Conservation (phyloP, 1,140 invertebrate species). For the Zaprionus africanus region DNA sequence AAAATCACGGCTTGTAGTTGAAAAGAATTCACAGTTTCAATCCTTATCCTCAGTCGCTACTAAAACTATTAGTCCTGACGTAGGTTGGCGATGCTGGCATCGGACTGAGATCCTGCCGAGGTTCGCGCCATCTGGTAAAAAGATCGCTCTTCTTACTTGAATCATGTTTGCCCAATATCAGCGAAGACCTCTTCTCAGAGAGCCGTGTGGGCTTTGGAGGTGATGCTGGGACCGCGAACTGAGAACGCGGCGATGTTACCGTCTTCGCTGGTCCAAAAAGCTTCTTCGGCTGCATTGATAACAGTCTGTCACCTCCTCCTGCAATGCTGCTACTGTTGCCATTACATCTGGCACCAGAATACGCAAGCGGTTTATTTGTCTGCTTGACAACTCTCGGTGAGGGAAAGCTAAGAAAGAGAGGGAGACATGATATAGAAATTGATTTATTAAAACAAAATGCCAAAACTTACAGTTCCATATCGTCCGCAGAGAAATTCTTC, state of each 20-base stretch:
- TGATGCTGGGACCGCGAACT: neutral
- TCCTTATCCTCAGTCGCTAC: neutral
- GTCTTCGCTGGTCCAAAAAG: constrained; percentile 47
- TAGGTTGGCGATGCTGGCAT: neutral
- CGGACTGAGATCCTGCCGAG: neutral
- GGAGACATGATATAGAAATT: neutral
- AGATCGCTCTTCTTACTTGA: neutral
- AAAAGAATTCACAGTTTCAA: neutral
- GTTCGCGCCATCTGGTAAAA: neutral
- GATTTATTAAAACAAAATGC: too few species aligned
- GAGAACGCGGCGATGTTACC: constrained; percentile 8
- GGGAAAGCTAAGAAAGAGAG: constrained; percentile 41
- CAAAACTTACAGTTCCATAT: constrained; percentile 86
- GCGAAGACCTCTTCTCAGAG: neutral
- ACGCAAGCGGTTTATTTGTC: constrained; percentile 30
- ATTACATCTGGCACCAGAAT: neutral
- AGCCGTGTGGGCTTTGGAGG: constrained; percentile 24
- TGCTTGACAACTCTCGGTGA: constrained; percentile 52
- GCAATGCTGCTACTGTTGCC: neutral
- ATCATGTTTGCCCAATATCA: neutral
- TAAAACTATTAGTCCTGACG: neutral
- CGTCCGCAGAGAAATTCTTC: constrained; percentile 85
- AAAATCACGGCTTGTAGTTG: neutral
- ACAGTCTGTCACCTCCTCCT: neutral
- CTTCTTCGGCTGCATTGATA: constrained; percentile 29